These are phyloP conservation scores for Holacanthella duospinosa DNA, from an alignment of 2,888 invertebrate species.

Conservation along the genomic window DNA sequence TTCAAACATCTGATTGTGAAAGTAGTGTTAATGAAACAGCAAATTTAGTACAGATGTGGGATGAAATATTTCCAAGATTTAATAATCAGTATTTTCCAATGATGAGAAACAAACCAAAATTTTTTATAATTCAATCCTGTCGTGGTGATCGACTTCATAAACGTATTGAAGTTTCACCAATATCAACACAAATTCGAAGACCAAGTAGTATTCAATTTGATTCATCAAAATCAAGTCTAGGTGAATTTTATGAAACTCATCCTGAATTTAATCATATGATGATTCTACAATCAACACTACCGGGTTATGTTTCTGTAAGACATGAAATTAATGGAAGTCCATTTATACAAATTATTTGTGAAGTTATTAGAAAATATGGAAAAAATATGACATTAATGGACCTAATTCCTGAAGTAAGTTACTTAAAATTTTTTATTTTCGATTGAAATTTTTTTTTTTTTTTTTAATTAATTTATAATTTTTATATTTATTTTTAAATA, in stretches of 20 bases:
- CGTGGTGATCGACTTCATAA: conserved; percentile 15
- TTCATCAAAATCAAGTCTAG: background rate
- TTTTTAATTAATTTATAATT: background rate
- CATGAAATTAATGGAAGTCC: conserved; percentile 28
- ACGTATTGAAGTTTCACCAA: background rate
- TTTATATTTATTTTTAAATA: background rate
- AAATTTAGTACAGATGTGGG: conserved; percentile 18
- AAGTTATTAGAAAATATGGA: conserved; percentile 3
- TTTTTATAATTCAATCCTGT: conserved; percentile 34
- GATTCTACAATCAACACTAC: conserved; percentile 26
- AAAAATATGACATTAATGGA: background rate
- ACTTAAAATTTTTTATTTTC: background rate
- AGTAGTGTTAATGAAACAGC: conserved; percentile 8
- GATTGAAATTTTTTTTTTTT: background rate
- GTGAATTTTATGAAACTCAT: conserved; percentile 4
- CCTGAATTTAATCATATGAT: conserved; percentile 19
- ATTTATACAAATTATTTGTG: conserved; percentile 31
- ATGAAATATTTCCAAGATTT: conserved; percentile 26
- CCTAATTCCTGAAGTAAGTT: conserved; percentile 2
- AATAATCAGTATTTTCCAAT: conserved; percentile 26
- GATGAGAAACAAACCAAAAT: conserved; percentile 31
- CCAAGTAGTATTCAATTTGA: background rate
- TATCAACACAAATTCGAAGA: background rate
- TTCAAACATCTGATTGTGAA: conserved; percentile 12
- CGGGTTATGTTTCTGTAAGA: conserved; percentile 25